phyloP scores from a whole-genome alignment of 2,113 vertebrate genomes.

The Larimichthys crocea region DNA sequence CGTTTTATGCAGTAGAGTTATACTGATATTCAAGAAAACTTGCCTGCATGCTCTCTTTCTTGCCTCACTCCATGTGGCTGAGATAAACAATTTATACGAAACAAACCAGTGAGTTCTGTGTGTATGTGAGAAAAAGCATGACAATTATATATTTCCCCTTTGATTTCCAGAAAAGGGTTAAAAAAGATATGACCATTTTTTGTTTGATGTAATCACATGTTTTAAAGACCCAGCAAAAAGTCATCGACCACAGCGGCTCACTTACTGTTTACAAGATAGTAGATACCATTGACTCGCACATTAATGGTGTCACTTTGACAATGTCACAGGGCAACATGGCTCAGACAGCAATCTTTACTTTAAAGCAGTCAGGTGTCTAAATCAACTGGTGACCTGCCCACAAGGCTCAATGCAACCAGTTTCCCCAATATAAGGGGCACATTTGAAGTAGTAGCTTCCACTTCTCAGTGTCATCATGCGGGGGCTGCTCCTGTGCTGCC shows the following conservation, averaged over 20 bases:
- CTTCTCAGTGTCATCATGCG: slow-evolving; percentile 71
- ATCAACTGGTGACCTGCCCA: slow-evolving; percentile 7
- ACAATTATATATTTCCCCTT: background rate
- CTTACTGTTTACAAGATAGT: background rate
- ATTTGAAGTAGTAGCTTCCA: slow-evolving; percentile 20
- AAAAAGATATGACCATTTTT: background rate
- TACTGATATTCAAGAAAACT: slow-evolving; percentile 15
- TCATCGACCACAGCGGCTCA: background rate
- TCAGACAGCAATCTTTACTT: slow-evolving; percentile 46
- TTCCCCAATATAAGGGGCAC: slow-evolving; percentile 62
- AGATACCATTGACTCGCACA: background rate
- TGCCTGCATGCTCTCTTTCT: slow-evolving; percentile 1
- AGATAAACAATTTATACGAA: background rate
- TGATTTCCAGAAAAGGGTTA: background rate
- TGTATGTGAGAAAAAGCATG: background rate
- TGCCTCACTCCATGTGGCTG: slow-evolving; percentile 1
- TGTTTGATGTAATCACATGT: background rate
- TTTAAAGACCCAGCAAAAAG: background rate
- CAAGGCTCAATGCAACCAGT: slow-evolving; percentile 19
- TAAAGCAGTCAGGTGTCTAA: background rate
- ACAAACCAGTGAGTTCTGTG: background rate
- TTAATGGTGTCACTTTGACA: slow-evolving; percentile 73
- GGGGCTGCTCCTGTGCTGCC: slow-evolving; percentile 74
- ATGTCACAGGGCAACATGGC: slow-evolving; percentile 64
- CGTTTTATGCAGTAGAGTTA: background rate